A percentile compares a stretch with the other conserved stretches of the same genome.
These are phyloP conservation scores for Odocoileus hemionus DNA, from an alignment of 2,113 vertebrate genomes.

Conservation along the genomic window DNA sequence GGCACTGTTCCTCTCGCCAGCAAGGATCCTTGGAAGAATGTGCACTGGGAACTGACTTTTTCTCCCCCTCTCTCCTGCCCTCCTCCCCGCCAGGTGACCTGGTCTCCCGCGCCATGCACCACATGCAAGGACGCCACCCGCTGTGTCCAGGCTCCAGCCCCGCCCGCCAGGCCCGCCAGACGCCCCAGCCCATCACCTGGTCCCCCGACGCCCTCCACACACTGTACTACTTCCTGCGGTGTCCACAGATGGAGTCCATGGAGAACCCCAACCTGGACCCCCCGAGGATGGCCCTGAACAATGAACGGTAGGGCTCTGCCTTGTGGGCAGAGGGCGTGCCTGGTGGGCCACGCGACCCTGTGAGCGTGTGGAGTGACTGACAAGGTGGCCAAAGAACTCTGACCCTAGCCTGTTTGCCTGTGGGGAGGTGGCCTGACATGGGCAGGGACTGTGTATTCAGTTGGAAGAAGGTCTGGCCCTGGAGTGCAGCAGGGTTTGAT, in stretches of 20 bases:
- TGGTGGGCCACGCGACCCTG: accelerated
- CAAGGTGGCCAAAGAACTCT: background rate
- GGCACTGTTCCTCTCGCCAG: background rate
- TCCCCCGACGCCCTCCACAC: conserved; percentile 97
- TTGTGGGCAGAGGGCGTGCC: background rate
- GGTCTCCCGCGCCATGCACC: conserved; percentile 98
- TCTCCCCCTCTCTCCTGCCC: background rate
- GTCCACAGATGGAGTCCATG: conserved; percentile 99
- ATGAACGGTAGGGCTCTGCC: conserved; percentile 88
- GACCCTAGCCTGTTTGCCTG: background rate
- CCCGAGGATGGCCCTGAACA: conserved; percentile 95
- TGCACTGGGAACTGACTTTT: background rate
- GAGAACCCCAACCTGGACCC: conserved; percentile 99
- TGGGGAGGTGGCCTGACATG: background rate
- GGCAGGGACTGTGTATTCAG: background rate
- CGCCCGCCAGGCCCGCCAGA: conserved; percentile 86
- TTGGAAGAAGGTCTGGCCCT: background rate
- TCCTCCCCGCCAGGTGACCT: conserved; percentile 87
- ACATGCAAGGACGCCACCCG: conserved; percentile 93
- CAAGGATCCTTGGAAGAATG: accelerated
- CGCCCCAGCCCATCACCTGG: conserved; percentile 93
- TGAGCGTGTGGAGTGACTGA: accelerated
- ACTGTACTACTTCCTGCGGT: conserved; percentile 98
- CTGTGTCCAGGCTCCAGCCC: conserved; percentile 91
- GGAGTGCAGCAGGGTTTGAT: accelerated